These are phyloP conservation scores for Choreutis nemorana DNA, from an alignment of 2,888 invertebrate species.

Conservation along the genomic window DNA sequence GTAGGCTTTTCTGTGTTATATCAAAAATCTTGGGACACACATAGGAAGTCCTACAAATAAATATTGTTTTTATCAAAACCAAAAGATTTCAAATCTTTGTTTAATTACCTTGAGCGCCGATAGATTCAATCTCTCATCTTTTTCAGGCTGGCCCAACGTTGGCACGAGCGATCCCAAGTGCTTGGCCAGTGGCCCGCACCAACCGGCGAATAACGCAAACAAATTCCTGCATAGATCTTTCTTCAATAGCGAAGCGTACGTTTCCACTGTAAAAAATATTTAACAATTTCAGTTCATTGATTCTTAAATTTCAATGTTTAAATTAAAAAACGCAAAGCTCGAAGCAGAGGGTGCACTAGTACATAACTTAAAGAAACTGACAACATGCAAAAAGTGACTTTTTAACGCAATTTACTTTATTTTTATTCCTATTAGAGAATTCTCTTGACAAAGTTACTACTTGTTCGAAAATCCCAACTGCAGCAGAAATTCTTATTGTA, in stretches of 20 bases:
- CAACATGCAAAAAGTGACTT: no score
- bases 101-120: conserved; percentile 65
- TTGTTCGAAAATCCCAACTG: no score
- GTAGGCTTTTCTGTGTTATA: background rate
- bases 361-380: no score
- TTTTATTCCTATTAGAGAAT: no score
- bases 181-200: conserved; percentile 90
- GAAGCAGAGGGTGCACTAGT: no score
- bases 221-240: conserved; percentile 86
- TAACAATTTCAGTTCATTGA: no score
- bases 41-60: background rate
- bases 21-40: background rate
- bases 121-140: conserved; percentile 69
- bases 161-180: conserved; percentile 66
- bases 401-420: no score
- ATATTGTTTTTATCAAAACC: background rate
- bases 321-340: no score
- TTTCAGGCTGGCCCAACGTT: conserved; percentile 36
- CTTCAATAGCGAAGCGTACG: conserved; percentile 83
- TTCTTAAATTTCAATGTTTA: no score
- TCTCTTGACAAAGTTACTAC: no score
- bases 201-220: conserved; percentile 91
- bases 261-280: conserved; percentile 78
- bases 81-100: background rate
- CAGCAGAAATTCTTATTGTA: no score